A percentile compares a stretch with the other conserved stretches of the same genome.
Conservation (phyloP, 2,888 invertebrate species). For the Dromius quadrimaculatus region DNA sequence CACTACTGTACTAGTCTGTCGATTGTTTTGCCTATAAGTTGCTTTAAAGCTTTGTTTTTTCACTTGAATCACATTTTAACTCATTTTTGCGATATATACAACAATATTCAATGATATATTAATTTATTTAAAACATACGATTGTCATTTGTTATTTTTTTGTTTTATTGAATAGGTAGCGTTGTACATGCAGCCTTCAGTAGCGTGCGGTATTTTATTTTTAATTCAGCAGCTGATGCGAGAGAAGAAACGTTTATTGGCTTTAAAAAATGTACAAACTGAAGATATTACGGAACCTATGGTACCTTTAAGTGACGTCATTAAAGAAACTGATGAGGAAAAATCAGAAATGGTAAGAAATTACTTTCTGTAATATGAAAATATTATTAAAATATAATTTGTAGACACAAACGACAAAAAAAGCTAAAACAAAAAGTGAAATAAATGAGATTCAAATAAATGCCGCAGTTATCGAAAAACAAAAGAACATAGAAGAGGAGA, state of each 20-base stretch:
- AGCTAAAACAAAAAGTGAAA: slow-evolving; percentile 59
- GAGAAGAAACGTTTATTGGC: slow-evolving; percentile 61
- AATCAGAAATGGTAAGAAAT: slow-evolving; percentile 66
- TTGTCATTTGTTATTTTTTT: slow-evolving; percentile 6
- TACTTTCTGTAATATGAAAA: slow-evolving; percentile 52
- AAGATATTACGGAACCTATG: slow-evolving; percentile 42
- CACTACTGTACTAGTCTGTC: too few relatives aligned
- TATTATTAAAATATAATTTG: neutral
- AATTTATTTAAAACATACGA: too few relatives aligned
- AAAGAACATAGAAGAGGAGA: slow-evolving; percentile 57
- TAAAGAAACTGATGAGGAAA: slow-evolving; percentile 61
- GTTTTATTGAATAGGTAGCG: slow-evolving; percentile 67
- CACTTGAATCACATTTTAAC: neutral
- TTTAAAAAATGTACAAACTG: slow-evolving; percentile 58
- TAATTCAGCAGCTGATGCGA: slow-evolving; percentile 78
- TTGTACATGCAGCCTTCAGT: slow-evolving; percentile 81
- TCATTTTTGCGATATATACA: too few relatives aligned
- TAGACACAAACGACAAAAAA: neutral
- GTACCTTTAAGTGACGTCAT: slow-evolving; percentile 59
- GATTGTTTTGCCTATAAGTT: too few relatives aligned
- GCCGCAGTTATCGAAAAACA: slow-evolving; percentile 5
- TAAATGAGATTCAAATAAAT: slow-evolving; percentile 11
- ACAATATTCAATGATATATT: too few relatives aligned
- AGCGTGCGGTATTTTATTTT: slow-evolving; percentile 84
- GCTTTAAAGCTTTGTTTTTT: too few relatives aligned